Evolutionary conservation across 2,888 invertebrate genomes (phyloP).

Genomic region (Catotricha subobsoleta): DNA sequence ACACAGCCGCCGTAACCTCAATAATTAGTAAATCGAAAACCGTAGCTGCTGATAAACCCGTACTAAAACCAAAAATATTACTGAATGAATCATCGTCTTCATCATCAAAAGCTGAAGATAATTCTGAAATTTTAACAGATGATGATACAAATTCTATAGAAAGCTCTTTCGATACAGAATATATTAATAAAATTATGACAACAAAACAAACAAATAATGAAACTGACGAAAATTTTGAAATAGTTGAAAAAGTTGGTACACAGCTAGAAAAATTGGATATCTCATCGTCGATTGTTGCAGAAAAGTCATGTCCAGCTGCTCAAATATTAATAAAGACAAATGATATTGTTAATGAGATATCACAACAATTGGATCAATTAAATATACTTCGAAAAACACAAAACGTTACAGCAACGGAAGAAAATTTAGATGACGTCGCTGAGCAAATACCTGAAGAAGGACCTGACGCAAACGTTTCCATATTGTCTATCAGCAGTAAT

Average conservation of each 20-base stretch:
- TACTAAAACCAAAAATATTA: neutral
- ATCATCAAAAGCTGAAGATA: neutral
- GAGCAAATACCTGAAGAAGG: neutral
- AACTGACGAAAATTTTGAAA: neutral
- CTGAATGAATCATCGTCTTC: neutral
- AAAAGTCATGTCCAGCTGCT: too few species aligned
- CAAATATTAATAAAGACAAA: too few species aligned
- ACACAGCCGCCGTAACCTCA: too few species aligned
- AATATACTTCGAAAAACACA: neutral
- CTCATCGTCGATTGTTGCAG: too few species aligned
- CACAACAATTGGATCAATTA: neutral
- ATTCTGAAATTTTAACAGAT: neutral
- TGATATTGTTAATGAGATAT: neutral
- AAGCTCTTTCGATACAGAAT: neutral
- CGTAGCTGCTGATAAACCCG: too few species aligned
- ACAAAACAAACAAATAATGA: neutral
- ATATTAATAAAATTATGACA: neutral
- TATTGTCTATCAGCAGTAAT: too few species aligned
- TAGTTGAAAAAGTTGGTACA: too few species aligned
- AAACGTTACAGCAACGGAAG: neutral
- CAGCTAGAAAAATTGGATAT: too few species aligned
- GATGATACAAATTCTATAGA: neutral
- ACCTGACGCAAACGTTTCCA: neutral
- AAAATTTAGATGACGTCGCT: neutral
- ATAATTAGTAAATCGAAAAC: too few species aligned